phyloP scores from a whole-genome alignment of 2,797 vertebrate species.

The Macropodus opercularis region DNA sequence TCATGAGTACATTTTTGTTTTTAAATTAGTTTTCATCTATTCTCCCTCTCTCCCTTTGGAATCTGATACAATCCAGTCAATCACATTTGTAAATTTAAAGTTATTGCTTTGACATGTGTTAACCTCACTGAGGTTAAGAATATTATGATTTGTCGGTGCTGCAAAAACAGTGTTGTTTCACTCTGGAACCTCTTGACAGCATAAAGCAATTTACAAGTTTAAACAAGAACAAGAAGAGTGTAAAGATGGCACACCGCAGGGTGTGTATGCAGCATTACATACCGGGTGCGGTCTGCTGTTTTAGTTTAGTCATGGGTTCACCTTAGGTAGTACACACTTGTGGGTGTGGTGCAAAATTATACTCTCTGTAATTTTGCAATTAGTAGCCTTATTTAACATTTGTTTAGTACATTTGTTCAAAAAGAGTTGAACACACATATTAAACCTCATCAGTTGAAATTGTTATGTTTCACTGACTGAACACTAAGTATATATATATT shows the following conservation, averaged over 20 bases:
- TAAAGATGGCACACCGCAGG: neutral
- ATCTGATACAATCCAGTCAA: neutral
- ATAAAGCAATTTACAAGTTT: slow-evolving; percentile 22
- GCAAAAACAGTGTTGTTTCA: neutral
- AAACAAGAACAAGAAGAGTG: slow-evolving; percentile 11
- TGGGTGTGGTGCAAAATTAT: slow-evolving; percentile 23
- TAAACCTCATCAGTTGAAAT: too few species aligned
- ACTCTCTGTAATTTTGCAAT: neutral
- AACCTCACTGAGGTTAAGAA: neutral
- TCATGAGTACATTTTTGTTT: too few species aligned
- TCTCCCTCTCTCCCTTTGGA: too few species aligned
- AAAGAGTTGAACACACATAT: too few species aligned
- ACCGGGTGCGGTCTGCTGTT: slow-evolving; percentile 32
- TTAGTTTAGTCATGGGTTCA: neutral
- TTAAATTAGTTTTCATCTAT: too few species aligned
- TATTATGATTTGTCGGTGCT: neutral
- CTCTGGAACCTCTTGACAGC: neutral
- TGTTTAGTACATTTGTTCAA: neutral
- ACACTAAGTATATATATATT: too few species aligned
- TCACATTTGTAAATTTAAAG: neutral
- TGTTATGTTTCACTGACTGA: too few species aligned
- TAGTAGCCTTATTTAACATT: neutral
- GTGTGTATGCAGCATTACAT: slow-evolving; percentile 14
- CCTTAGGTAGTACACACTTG: neutral
- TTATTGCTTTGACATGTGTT: neutral